A percentile compares a stretch with the other conserved stretches of the same genome.
These are phyloP conservation scores for Macrobrachium rosenbergii DNA, from an alignment of 1,140 invertebrate species.

Conservation along the genomic window DNA sequence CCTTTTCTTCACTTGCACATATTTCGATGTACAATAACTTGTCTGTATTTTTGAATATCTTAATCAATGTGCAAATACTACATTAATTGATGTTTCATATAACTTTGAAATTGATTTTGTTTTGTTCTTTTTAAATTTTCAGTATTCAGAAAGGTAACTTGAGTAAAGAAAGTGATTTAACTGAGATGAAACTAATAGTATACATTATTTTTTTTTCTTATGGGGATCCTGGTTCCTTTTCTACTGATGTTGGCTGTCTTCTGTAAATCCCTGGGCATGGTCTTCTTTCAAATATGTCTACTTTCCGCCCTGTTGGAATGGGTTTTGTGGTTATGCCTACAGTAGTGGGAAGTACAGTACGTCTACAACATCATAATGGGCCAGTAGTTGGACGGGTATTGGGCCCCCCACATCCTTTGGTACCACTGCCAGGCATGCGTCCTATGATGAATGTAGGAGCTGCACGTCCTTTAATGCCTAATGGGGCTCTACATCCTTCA, in stretches of 20 bases:
- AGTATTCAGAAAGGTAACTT: too few relatives aligned
- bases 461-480: too few relatives aligned
- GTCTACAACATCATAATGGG: slow-evolving; percentile 41
- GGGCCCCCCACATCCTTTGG: slow-evolving; percentile 38
- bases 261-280: not conserved
- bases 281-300: not conserved
- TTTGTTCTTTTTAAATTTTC: too few relatives aligned
- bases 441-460: too few relatives aligned
- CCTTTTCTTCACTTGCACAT: too few relatives aligned
- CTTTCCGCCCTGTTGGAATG: not conserved
- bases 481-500: not conserved
- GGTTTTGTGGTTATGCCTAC: not conserved
- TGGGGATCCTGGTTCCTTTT: not conserved
- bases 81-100: too few relatives aligned
- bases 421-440: not conserved
- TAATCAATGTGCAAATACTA: too few relatives aligned
- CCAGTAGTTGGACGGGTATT: slow-evolving; percentile 49
- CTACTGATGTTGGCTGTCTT: not conserved
- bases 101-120: too few relatives aligned
- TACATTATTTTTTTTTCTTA: not conserved
- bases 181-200: not conserved
- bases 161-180: too few relatives aligned
- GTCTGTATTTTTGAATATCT: too few relatives aligned
- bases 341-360: slow-evolving; percentile 50
- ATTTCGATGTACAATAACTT: too few relatives aligned